phyloP scores from a whole-genome alignment of 2,888 invertebrate species.

The Eupeodes luniger region DNA sequence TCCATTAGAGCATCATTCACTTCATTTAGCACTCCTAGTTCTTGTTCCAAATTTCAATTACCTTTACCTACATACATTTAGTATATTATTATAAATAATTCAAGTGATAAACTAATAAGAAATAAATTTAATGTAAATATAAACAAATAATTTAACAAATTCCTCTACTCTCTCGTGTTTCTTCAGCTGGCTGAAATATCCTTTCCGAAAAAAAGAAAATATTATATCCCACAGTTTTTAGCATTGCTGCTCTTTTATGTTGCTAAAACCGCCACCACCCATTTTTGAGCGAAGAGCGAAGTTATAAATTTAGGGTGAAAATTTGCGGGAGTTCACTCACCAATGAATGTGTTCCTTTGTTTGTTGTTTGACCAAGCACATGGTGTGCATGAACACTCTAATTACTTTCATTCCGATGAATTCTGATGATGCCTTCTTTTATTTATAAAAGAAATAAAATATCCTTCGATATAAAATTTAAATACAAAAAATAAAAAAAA shows the following conservation, averaged over 20 bases:
- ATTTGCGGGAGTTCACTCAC: conserved; percentile 66
- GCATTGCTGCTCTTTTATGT: conserved; percentile 17
- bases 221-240: conserved; percentile 4
- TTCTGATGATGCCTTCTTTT: conserved; percentile 14
- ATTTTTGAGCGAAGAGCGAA: neutral
- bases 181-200: neutral
- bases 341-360: conserved; percentile 65
- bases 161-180: neutral
- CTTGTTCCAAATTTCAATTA: conserved; percentile 53
- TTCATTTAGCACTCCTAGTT: conserved; percentile 55
- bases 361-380: conserved; percentile 71
- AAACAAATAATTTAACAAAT: neutral
- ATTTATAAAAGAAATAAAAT: conserved; percentile 14
- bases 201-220: neutral
- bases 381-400: conserved; percentile 70
- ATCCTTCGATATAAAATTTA: conserved; percentile 1
- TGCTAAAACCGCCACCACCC: conserved; percentile 48
- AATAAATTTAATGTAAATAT: conserved; percentile 30
- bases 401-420: conserved; percentile 68
- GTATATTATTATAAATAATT: too few species aligned
- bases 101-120: conserved; percentile 43
- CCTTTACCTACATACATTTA: neutral
- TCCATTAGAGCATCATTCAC: conserved; percentile 41
- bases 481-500: neutral
- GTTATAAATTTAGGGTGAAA: conserved; percentile 41